Evolutionary conservation across 1,140 invertebrate species (phyloP), one percentile per base, ranked within the genome.

Genomic region (Drosophila trapezifrons): DNA sequence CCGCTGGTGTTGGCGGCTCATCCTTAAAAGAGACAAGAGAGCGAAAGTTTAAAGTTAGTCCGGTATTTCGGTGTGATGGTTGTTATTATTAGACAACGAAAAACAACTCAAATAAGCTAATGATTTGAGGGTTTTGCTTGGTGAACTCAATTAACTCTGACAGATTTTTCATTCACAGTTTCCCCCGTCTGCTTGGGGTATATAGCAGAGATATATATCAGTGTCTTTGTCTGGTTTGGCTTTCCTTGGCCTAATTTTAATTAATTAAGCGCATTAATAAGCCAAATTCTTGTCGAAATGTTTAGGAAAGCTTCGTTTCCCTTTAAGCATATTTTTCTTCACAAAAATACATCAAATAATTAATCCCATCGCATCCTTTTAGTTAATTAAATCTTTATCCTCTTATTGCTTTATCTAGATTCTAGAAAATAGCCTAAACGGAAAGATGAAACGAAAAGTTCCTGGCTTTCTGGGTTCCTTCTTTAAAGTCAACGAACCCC

Each of bases 1-100:
- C 75, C 83, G 82, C 85, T 83, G 78, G 43, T 47, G 96, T 67
- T 91, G 87, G 63, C 83, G 83, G 73, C 83, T 87, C 83, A 87
- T 87, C 71, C 83, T 87, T 62, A 45, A 72, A 66, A 35, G 15
- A 52, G 8, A 67, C 3, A 57, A 10, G 13, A 5, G 25, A 13
- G 55, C 55, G 42, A 15, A 22, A 20, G 32, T 25, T 29, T 40
- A 2, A 20, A 38, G 43, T 62, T 20, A 52, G 51, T 45, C 8
- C 42, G 20, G 22, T 35, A 38, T 17, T 37, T 38, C 10, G 12
- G 8, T 5, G 15, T 13, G 5, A 35, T 10, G 27, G 45, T 7
- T 40, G 29, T 27, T 29, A 15, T 15, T 57, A 43, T 40, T 58
- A 46, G 35, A 42, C 37, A 54, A 37, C 9, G 22, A 69, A 37